Base-by-base conservation (phyloP, 2,113 vertebrate species). In the Sylvilagus bachmani region DNA sequence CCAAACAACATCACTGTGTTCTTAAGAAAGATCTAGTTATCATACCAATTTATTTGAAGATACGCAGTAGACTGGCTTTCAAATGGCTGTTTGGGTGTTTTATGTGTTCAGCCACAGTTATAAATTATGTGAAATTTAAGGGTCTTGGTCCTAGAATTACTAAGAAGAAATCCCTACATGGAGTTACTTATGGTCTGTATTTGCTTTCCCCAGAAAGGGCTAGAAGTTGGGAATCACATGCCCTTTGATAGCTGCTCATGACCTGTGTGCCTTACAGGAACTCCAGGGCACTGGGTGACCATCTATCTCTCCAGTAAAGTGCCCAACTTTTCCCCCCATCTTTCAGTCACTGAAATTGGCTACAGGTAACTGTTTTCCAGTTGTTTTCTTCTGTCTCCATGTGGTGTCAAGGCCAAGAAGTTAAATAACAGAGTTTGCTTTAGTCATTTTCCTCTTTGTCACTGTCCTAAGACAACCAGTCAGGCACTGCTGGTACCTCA, bases 151-250 rank as follows among this genome's bases (percentile, higher is more conserved):
- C 17, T 96, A 44, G 33, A 89, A 51, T n/a, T 85, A 51, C 58
- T 67, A 77, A 89, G 84, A 89, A 96, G 44, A 94, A 93, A 77
- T 93, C 77, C n/a, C 70, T 83, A 29, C 53, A 62, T 92, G 49
- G 49, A 83, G 61, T 83, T 92, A 82, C 92, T 86, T 66, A 75
- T 14, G 27, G 44, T 89, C 82, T 85, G 17, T 66, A 95, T 85
- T 93, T 78, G 25, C 51, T 91, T 87, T 96, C 95, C 55, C 33
- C 29, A 92, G 21, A 29, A 74, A 91, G 11, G n/a, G 3, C 38
- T 86, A 36, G 86, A 92, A 90, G 79, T 90, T 88, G 31, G 19
- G 71, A 92, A 95, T 82, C 29, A 84, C 13, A 10, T 49, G 6
- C 29, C 25, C 36, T 53, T 17, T 38, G 80, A 84, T 24, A 69